phyloP scores from a whole-genome alignment of 2,797 vertebrate species.

The Fundulus diaphanus region DNA sequence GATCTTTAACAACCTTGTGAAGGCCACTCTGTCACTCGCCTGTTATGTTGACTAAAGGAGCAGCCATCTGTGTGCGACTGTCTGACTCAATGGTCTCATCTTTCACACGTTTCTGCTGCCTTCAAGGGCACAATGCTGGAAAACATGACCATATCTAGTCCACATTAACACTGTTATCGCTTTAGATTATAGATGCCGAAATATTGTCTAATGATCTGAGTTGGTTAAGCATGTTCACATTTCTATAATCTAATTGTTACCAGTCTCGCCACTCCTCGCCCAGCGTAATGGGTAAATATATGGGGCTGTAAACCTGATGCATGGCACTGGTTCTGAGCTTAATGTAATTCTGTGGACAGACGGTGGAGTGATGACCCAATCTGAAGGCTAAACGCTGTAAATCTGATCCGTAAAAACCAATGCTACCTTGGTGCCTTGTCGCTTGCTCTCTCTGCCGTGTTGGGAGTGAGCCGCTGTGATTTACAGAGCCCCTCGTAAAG shows the following conservation, averaged over 20 bases:
- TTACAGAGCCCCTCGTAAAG: conserved; percentile 57
- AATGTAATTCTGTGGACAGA: conserved; percentile 73
- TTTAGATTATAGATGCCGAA: conserved; percentile 16
- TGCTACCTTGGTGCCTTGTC: conserved; percentile 33
- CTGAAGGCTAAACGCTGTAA: conserved; percentile 59
- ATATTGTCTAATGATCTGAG: conserved; percentile 23
- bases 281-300: conserved; percentile 52
- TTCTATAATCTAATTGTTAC: conserved; percentile 58
- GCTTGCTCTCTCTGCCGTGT: conserved; percentile 38
- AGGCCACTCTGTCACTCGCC: conserved; percentile 38
- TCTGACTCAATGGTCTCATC: conserved; percentile 19
- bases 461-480: conserved; percentile 57
- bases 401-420: conserved; percentile 53
- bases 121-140: conserved; percentile 7
- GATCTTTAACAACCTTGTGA: conserved; percentile 52
- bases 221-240: conserved; percentile 43
- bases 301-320: conserved; percentile 66
- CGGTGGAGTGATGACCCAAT: conserved; percentile 73
- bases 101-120: conserved; percentile 19
- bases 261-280: conserved; percentile 53
- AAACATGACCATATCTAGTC: conserved; percentile 8
- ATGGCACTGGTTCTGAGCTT: conserved; percentile 56
- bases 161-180: conserved; percentile 3
- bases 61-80: conserved; percentile 23
- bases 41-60: conserved; percentile 57